phyloP scores from a whole-genome alignment of 2,797 vertebrate genomes.

The Artibeus lituratus region DNA sequence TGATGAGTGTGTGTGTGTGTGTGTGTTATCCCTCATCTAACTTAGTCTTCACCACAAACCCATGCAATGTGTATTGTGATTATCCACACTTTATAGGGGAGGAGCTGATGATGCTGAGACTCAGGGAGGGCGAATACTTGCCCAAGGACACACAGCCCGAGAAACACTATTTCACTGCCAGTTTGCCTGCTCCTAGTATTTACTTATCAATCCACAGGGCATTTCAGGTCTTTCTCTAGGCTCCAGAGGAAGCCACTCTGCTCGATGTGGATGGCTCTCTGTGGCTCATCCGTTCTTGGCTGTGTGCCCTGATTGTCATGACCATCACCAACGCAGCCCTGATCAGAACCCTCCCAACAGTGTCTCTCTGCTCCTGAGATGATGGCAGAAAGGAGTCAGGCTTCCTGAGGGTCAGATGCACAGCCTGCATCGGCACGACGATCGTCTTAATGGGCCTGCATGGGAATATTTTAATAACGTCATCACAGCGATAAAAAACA shows the following conservation, averaged over 20 bases:
- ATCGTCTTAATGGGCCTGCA: not conserved
- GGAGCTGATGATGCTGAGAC: not conserved
- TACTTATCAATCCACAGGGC: not conserved
- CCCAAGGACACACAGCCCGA: not conserved
- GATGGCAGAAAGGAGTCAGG: not conserved
- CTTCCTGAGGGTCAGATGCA: not conserved
- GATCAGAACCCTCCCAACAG: not conserved
- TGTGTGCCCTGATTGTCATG: not conserved
- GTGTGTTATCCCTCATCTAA: not conserved
- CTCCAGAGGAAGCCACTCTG: not conserved
- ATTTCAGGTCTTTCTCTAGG: not conserved
- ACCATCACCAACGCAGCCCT: accelerated
- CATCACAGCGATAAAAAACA: not conserved
- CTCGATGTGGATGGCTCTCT: not conserved
- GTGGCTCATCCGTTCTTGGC: not conserved
- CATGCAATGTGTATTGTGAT: not conserved
- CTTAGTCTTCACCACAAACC: not conserved
- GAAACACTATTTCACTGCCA: not conserved
- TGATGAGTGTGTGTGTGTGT: not conserved
- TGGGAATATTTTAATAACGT: not conserved
- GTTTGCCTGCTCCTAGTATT: not conserved
- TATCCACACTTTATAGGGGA: not conserved
- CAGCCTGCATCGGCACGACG: not conserved
- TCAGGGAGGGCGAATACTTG: not conserved
- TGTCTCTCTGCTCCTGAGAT: not conserved